A percentile compares a stretch with the other conserved stretches of the same genome.
Conservation (phyloP, 2,888 invertebrate genomes). For the Habrosyne pyritoides region DNA sequence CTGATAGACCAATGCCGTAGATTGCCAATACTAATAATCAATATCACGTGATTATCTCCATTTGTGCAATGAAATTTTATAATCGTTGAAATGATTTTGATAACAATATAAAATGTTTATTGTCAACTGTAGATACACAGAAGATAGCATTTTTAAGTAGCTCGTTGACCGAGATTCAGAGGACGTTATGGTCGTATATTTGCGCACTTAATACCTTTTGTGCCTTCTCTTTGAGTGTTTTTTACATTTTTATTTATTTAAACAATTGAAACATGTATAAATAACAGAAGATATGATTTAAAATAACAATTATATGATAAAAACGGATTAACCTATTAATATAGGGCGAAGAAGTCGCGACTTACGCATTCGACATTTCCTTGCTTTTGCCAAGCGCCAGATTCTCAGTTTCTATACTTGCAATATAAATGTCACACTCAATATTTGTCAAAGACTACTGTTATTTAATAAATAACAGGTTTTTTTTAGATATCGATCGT, state of each 20-base stretch:
- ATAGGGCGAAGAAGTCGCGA: too few species aligned
- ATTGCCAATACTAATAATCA: background rate
- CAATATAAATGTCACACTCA: too few species aligned
- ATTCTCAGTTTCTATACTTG: too few species aligned
- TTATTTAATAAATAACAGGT: too few species aligned
- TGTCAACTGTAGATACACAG: constrained; percentile 25
- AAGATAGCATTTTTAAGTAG: constrained; percentile 28
- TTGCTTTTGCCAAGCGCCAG: too few species aligned
- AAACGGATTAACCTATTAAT: too few species aligned
- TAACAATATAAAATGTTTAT: constrained; percentile 22
- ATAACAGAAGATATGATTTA: too few species aligned
- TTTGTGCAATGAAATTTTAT: constrained; percentile 26
- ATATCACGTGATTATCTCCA: constrained; percentile 19
- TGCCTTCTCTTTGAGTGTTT: background rate
- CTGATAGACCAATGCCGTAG: constrained; percentile 10
- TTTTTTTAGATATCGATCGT: too few species aligned
- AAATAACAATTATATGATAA: too few species aligned
- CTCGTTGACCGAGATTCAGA: constrained; percentile 48
- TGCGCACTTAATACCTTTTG: background rate
- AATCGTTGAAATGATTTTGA: constrained; percentile 21
- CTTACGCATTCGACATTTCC: too few species aligned
- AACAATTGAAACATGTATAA: background rate
- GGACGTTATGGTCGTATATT: background rate
- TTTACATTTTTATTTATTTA: background rate
- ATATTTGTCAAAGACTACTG: too few species aligned